These are phyloP conservation scores for Sialis fuliginosa DNA, from an alignment of 2,888 invertebrate species.

Conservation along the genomic window DNA sequence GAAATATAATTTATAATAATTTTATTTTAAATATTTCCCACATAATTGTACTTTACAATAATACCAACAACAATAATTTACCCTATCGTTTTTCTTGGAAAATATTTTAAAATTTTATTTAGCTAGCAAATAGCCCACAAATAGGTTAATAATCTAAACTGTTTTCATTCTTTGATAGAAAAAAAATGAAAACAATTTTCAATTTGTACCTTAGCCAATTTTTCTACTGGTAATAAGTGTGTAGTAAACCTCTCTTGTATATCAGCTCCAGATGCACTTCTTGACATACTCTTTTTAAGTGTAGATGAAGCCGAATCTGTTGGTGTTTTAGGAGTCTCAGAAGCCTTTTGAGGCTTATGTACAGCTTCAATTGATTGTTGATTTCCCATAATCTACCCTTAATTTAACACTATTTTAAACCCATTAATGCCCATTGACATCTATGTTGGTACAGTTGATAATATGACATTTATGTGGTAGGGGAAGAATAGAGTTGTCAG, in stretches of 20 bases:
- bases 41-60: too few relatives aligned
- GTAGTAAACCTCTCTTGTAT: conserved; percentile 40
- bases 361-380: conserved; percentile 19
- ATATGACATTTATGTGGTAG: too few relatives aligned
- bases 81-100: too few relatives aligned
- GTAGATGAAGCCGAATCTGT: conserved; percentile 27
- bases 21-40: too few relatives aligned
- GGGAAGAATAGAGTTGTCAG: too few relatives aligned
- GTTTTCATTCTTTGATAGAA: not conserved
- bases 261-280: conserved; percentile 48
- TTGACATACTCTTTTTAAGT: conserved; percentile 33
- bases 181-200: not conserved
- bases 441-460: not conserved
- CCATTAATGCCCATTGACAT: conserved; percentile 5
- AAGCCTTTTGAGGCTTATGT: conserved; percentile 14
- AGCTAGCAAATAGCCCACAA: not conserved
- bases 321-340: conserved; percentile 14
- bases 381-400: conserved; percentile 19
- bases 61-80: too few relatives aligned
- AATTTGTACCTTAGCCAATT: conserved; percentile 47
- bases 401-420: conserved; percentile 12
- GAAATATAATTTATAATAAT: conserved; percentile 15
- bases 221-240: conserved; percentile 56
- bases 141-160: not conserved
- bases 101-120: not conserved